Conservation (phyloP, 2,113 vertebrate species). For the Xiphias gladius region DNA sequence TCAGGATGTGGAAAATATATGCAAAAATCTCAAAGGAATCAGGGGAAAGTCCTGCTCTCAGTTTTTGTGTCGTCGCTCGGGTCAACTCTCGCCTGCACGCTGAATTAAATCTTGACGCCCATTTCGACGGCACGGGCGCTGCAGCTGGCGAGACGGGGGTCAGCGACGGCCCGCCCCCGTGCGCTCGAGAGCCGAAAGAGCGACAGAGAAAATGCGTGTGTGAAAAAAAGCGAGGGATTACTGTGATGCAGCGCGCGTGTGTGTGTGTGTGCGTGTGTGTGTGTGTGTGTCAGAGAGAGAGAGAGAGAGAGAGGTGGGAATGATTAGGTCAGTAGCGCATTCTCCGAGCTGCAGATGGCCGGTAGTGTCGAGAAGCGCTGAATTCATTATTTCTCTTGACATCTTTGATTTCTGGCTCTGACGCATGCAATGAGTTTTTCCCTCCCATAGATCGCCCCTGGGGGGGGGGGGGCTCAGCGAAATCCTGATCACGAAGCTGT, state of each 20-base stretch:
- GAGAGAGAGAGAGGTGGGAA: neutral
- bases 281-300: neutral
- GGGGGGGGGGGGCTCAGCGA: conserved; percentile 9
- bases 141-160: neutral
- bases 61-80: neutral
- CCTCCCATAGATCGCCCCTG: conserved; percentile 3
- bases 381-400: conserved; percentile 44
- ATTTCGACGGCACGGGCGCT: conserved; percentile 43
- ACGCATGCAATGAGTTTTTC: conserved; percentile 12
- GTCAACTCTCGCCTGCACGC: conserved; percentile 7
- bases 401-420: conserved; percentile 38
- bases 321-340: conserved; percentile 20
- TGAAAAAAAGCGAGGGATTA: neutral
- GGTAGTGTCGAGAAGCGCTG: conserved; percentile 38
- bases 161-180: neutral
- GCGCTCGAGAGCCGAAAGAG: neutral
- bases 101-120: conserved; percentile 19
- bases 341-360: conserved; percentile 56
- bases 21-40: too few relatives aligned
- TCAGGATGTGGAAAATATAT: too few relatives aligned
- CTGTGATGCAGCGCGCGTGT: neutral
- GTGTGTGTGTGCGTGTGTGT: too few relatives aligned
- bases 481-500: too few relatives aligned
- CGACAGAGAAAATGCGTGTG: neutral
- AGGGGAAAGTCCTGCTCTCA: too few relatives aligned